These are phyloP conservation scores for Charaxes varanes DNA, from an alignment of 1,140 invertebrate species.

Conservation along the genomic window DNA sequence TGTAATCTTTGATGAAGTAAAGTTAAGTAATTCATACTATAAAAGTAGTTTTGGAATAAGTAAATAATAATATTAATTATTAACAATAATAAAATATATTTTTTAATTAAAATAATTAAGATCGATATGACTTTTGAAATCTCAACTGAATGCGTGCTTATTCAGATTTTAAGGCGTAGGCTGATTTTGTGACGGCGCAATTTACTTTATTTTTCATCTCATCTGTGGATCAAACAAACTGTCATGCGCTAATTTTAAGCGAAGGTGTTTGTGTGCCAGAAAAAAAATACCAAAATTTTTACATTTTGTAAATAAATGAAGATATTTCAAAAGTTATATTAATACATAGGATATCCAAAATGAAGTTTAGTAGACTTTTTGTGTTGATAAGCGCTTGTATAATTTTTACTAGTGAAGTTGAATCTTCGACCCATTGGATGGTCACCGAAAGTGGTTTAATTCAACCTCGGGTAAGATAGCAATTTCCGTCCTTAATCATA, in stretches of 20 bases:
- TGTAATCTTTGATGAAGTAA: no score
- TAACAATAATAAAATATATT: no score
- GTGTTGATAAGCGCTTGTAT: slow-evolving; percentile 35
- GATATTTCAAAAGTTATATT: slow-evolving; percentile 3
- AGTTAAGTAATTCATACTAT: no score
- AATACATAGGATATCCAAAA: slow-evolving; percentile 20
- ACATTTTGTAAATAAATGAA: slow-evolving; percentile 9
- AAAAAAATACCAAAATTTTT: background rate
- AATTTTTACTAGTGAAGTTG: slow-evolving; percentile 17
- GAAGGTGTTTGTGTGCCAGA: background rate
- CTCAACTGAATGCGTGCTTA: no score
- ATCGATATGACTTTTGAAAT: no score
- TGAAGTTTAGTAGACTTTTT: slow-evolving; percentile 34
- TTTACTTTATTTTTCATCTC: no score
- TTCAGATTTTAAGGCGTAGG: no score
- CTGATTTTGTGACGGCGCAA: no score
- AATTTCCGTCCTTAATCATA: slow-evolving; percentile 12
- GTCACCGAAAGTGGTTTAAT: slow-evolving; percentile 63
- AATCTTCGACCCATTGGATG: slow-evolving; percentile 57
- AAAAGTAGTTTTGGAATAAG: no score
- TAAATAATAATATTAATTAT: no score
- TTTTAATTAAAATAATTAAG: no score
- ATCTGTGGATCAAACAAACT: background rate
- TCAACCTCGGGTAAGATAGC: slow-evolving; percentile 48
- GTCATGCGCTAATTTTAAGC: background rate